phyloP scores from a whole-genome alignment of 2,797 vertebrate species.

The Borostomias antarcticus region DNA sequence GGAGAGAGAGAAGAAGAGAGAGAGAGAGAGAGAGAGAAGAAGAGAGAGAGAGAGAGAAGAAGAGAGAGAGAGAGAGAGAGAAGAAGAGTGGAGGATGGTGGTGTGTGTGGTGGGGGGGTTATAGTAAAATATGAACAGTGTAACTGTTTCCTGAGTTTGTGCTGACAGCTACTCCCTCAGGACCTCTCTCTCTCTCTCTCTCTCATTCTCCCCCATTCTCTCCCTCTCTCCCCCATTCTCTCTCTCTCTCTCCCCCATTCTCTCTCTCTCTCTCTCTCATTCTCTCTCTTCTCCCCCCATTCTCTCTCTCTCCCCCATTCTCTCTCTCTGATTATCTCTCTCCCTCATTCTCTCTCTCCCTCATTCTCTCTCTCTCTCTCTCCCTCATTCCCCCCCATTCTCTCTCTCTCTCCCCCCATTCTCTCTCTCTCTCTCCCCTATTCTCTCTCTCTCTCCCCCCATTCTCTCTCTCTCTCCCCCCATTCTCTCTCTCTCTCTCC shows the following conservation, averaged over 20 bases:
- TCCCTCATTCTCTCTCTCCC: not conserved
- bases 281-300: not conserved
- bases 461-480: slow-evolving; percentile 40
- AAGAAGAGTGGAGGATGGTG: slow-evolving; percentile 15
- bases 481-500: not conserved
- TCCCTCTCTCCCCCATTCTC: not conserved
- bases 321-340: not conserved
- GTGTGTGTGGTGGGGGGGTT: slow-evolving; percentile 18
- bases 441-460: slow-evolving; percentile 57
- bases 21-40: slow-evolving; percentile 27
- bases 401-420: not conserved
- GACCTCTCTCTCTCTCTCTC: slow-evolving; percentile 62
- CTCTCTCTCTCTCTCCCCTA: not conserved
- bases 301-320: not conserved
- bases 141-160: slow-evolving; percentile 75
- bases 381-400: not conserved
- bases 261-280: not conserved
- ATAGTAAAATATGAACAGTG: slow-evolving; percentile 65
- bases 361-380: not conserved
- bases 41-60: not conserved
- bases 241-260: not conserved
- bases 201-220: slow-evolving; percentile 18
- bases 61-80: slow-evolving; percentile 19
- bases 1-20: not conserved
- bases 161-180: slow-evolving; percentile 75